Percentiles rank a stretch among this genome's conserved stretches.
These are phyloP conservation scores for human DNA, from an alignment of 2,113 vertebrate species.

Conservation along the genomic window DNA sequence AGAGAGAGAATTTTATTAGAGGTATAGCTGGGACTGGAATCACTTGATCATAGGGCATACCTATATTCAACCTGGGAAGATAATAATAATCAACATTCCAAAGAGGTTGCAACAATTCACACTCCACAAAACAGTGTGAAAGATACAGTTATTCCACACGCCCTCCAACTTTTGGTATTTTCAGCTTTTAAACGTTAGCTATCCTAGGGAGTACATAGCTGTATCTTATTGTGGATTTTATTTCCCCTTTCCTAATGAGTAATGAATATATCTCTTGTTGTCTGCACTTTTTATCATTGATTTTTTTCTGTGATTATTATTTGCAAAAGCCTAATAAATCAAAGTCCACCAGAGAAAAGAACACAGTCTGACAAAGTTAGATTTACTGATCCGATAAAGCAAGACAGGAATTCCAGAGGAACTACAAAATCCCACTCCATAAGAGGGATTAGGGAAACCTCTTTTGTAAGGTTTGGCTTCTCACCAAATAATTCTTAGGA, in stretches of 20 bases:
- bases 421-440: background rate
- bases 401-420: background rate
- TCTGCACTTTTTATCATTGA: background rate
- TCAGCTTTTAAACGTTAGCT: background rate
- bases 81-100: background rate
- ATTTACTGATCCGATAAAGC: background rate
- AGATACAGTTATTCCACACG: background rate
- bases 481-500: background rate
- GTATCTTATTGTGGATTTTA: background rate
- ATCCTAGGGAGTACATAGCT: background rate
- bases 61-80: background rate
- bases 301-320: background rate
- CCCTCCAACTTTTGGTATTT: background rate
- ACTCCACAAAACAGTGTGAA: background rate
- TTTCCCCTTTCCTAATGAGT: background rate
- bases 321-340: background rate
- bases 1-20: background rate
- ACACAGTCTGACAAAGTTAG: background rate
- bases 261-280: background rate
- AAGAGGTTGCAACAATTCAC: background rate
- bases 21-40: background rate
- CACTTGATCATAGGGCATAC: background rate
- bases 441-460: background rate
- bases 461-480: background rate
- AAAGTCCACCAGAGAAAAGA: background rate